Evolutionary conservation across 2,888 invertebrate genomes (phyloP).

Genomic region (Leptopterna dolabrata): DNA sequence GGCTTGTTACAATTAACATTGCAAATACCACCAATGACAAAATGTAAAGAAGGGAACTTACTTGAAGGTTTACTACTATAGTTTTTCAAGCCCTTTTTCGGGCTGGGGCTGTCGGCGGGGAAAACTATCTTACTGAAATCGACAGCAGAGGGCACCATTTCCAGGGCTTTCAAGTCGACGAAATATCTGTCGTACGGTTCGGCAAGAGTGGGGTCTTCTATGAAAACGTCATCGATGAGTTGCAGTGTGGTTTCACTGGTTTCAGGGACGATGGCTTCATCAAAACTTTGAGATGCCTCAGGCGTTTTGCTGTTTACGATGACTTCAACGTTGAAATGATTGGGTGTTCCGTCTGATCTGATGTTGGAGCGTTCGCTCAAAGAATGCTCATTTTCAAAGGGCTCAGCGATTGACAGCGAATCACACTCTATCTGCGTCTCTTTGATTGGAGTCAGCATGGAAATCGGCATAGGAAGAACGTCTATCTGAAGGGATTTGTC

Average conservation of each 20-base stretch:
- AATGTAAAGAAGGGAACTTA: constrained; percentile 59
- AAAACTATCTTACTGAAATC: constrained; percentile 57
- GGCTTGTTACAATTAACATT: constrained; percentile 52
- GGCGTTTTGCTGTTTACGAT: constrained; percentile 58
- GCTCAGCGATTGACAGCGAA: constrained; percentile 57
- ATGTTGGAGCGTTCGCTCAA: constrained; percentile 43
- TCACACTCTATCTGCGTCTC: constrained; percentile 59
- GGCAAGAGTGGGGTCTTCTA: constrained; percentile 55
- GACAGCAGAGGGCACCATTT: constrained; percentile 57
- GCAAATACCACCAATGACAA: constrained; percentile 59
- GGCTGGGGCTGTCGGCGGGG: constrained; percentile 56
- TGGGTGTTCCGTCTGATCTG: constrained; percentile 49
- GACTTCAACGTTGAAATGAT: constrained; percentile 58
- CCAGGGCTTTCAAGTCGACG: constrained; percentile 58
- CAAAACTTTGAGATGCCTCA: constrained; percentile 49
- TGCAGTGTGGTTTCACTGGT: constrained; percentile 19
- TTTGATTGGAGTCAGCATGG: constrained; percentile 60
- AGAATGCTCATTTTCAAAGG: constrained; percentile 54
- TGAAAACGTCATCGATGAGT: constrained; percentile 56
- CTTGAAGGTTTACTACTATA: constrained; percentile 47
- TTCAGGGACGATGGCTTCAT: constrained; percentile 29
- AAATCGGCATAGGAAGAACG: constrained; percentile 57
- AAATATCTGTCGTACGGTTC: constrained; percentile 58
- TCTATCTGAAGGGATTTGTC: constrained; percentile 52
- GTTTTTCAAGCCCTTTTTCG: constrained; percentile 42